Percentiles rank a stretch among this genome's conserved stretches.
Evolutionary conservation across 2,113 vertebrate genomes (phyloP).

Genomic region (Ameiurus melas): DNA sequence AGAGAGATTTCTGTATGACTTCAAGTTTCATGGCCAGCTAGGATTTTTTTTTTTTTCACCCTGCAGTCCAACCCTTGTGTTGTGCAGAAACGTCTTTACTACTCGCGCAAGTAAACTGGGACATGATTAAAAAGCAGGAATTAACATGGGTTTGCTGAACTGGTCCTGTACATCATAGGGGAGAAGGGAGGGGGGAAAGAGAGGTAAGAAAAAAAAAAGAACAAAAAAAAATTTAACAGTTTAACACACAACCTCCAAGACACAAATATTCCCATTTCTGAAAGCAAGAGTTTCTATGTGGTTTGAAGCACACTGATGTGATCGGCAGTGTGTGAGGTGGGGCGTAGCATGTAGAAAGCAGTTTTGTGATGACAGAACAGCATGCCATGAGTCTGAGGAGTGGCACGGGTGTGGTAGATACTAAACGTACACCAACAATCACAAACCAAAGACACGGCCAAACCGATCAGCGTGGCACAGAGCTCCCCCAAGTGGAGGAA

Average conservation of each 20-base stretch:
- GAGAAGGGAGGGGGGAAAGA: too few species aligned
- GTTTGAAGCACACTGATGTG: not conserved
- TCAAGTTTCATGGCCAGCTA: not conserved
- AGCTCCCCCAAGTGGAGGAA: constrained; percentile 50
- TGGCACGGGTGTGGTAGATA: constrained; percentile 43
- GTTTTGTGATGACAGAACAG: constrained; percentile 47
- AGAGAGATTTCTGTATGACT: not conserved
- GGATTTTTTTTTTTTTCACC: too few species aligned
- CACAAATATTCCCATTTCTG: not conserved
- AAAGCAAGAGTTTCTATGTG: not conserved
- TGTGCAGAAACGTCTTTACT: not conserved
- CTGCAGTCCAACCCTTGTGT: not conserved
- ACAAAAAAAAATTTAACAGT: fast-evolving
- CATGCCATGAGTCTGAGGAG: constrained; percentile 60
- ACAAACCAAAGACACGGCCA: not conserved
- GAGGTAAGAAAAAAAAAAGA: too few species aligned
- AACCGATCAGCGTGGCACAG: not conserved
- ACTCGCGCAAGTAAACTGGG: too few species aligned
- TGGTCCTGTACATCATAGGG: not conserved
- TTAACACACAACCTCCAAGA: not conserved
- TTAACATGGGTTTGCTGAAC: not conserved
- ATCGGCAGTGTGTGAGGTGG: not conserved
- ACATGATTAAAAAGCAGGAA: too few species aligned
- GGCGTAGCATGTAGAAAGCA: constrained; percentile 62
- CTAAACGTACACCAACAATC: constrained; percentile 10